Conservation (phyloP, 1,140 invertebrate genomes). For the Sinonovacula constricta region DNA sequence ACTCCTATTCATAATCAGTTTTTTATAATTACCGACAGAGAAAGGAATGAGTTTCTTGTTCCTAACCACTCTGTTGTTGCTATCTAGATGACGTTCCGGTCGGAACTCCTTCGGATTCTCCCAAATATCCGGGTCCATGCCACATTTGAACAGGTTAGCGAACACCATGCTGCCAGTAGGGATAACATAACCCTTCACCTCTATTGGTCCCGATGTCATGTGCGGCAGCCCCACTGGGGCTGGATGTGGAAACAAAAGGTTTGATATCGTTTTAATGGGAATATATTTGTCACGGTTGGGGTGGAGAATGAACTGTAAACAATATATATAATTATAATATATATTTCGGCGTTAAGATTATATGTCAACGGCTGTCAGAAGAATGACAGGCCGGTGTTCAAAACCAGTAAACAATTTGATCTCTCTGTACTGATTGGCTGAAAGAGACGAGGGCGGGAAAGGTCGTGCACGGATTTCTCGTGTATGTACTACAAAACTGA, state of each 20-base stretch:
- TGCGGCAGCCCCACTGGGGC: slow-evolving; percentile 75
- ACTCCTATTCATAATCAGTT: neutral
- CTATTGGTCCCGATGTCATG: slow-evolving; percentile 59
- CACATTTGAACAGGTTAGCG: slow-evolving; percentile 69
- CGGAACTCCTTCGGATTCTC: slow-evolving; percentile 84
- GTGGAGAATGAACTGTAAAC: neutral
- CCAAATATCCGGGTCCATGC: slow-evolving; percentile 80
- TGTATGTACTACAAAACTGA: no score
- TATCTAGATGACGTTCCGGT: slow-evolving; percentile 82
- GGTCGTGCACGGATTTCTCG: no score
- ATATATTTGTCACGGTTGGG: neutral
- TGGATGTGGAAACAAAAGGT: neutral
- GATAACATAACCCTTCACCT: slow-evolving; percentile 68
- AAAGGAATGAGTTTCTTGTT: slow-evolving; percentile 57
- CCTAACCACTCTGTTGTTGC: slow-evolving; percentile 33
- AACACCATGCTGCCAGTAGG: slow-evolving; percentile 71
- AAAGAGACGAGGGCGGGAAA: no score
- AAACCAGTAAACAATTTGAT: no score
- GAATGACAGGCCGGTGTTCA: neutral
- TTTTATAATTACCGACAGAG: slow-evolving; percentile 46
- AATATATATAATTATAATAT: no score
- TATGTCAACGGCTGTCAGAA: neutral
- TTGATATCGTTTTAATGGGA: neutral
- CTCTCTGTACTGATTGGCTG: no score
- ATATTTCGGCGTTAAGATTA: neutral